A percentile compares a stretch with the other conserved stretches of the same genome.
Conservation (phyloP, 2,113 vertebrate genomes). For the Melierax canorus region DNA sequence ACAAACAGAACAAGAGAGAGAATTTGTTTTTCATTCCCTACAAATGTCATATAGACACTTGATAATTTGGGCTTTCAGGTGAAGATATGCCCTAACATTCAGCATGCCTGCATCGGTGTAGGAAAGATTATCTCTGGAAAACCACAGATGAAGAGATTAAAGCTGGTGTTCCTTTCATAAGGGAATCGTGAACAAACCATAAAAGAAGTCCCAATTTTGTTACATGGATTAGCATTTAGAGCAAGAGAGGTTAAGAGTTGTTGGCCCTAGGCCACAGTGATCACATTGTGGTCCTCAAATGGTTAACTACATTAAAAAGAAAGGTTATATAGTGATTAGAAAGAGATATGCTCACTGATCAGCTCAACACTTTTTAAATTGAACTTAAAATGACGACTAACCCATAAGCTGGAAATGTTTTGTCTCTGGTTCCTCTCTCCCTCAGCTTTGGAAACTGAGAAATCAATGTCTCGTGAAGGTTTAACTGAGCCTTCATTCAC, state of each 20-base stretch:
- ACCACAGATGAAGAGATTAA: conserved; percentile 33
- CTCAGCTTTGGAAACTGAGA: not conserved
- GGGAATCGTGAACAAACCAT: not conserved
- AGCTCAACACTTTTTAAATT: not conserved
- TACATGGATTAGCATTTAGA: not conserved
- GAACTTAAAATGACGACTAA: not conserved
- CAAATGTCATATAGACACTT: not conserved
- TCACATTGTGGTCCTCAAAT: not conserved
- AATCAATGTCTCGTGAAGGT: not conserved
- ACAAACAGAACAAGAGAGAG: not conserved
- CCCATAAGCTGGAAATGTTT: not conserved
- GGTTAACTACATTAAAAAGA: not conserved
- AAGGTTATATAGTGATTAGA: not conserved
- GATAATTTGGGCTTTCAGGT: not conserved
- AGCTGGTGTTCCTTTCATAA: not conserved
- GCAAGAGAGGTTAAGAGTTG: not conserved
- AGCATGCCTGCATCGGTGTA: not conserved
- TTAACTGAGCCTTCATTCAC: not conserved
- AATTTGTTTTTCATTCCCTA: not conserved
- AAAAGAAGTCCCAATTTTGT: not conserved
- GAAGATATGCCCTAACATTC: not conserved
- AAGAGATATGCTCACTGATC: not conserved
- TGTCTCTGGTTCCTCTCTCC: not conserved
- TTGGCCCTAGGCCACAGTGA: not conserved
- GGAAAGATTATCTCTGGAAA: conserved; percentile 37